Percentiles rank a stretch among this genome's conserved stretches.
phyloP scores from a whole-genome alignment of 2,888 invertebrate genomes.

The Trachelus troglodyta region DNA sequence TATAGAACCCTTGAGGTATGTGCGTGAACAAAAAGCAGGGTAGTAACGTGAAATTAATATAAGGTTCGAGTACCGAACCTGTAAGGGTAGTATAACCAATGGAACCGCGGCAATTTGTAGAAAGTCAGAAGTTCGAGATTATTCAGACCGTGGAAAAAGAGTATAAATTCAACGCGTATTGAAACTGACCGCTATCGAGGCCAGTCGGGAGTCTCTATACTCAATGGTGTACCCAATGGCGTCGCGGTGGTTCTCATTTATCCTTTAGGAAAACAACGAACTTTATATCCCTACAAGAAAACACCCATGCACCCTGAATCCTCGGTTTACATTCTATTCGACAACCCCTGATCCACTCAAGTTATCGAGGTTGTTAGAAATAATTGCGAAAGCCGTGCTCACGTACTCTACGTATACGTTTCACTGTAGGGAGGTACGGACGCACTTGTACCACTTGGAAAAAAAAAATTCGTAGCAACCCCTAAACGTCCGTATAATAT shows the following conservation, averaged over 20 bases:
- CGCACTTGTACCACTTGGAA: not conserved
- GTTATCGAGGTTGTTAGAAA: slow-evolving; percentile 49
- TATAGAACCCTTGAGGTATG: not conserved
- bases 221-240: not conserved
- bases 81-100: not conserved
- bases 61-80: not conserved
- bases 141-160: slow-evolving; percentile 8
- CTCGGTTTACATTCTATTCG: not conserved
- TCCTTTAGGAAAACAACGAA: not conserved
- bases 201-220: slow-evolving; percentile 8
- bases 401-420: not conserved
- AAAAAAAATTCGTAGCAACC: not conserved
- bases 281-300: not conserved
- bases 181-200: slow-evolving; percentile 34
- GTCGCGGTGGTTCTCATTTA: not conserved
- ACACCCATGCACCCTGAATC: not conserved
- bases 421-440: not conserved
- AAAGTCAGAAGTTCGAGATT: not conserved
- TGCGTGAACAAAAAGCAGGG: not conserved
- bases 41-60: not conserved
- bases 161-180: slow-evolving; percentile 30
- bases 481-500: not conserved
- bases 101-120: not conserved
- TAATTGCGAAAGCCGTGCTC: slow-evolving; percentile 41
- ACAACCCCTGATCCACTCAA: slow-evolving; percentile 35